A percentile compares a stretch with the other conserved stretches of the same genome.
phyloP scores from a whole-genome alignment of 2,888 invertebrate genomes.

The Harmothoe impar region DNA sequence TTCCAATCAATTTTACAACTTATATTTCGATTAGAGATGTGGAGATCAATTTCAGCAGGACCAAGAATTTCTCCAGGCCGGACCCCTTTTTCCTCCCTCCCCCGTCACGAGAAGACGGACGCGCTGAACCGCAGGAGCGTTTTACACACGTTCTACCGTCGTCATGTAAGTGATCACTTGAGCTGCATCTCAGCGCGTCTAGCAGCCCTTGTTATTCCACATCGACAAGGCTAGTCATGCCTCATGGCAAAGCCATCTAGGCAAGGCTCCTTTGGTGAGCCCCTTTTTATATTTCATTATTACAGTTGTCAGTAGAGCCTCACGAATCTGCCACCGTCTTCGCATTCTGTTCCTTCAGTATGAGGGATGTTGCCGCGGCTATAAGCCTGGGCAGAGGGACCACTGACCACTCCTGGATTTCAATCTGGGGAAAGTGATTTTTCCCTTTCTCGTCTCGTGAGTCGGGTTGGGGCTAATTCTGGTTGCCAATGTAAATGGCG shows the following conservation, averaged over 20 bases:
- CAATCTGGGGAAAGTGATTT: slow-evolving; percentile 30
- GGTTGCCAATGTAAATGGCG: slow-evolving; percentile 34
- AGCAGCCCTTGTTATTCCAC: neutral
- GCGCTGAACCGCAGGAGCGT: neutral
- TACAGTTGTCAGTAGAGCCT: neutral
- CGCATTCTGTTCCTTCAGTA: neutral
- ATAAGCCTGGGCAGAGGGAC: too few relatives aligned
- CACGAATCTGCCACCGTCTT: neutral
- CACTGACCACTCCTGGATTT: slow-evolving; percentile 33
- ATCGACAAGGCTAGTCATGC: neutral
- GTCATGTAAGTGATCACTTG: slow-evolving; percentile 38
- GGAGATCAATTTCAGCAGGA: slow-evolving; percentile 28
- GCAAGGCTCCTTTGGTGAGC: neutral
- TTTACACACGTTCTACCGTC: slow-evolving; percentile 35
- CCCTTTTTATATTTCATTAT: slow-evolving; percentile 20
- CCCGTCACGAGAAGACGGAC: too few relatives aligned
- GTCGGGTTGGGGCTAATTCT: slow-evolving; percentile 1
- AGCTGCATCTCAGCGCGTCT: neutral
- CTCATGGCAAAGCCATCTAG: neutral
- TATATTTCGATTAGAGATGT: slow-evolving; percentile 49
- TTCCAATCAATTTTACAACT: slow-evolving; percentile 58
- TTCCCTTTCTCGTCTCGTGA: neutral
- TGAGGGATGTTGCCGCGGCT: too few relatives aligned
- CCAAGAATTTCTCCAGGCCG: neutral
- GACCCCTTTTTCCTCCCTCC: too few relatives aligned